Base-by-base conservation (phyloP, 2,113 vertebrate species). In the Petromus typicus region DNA sequence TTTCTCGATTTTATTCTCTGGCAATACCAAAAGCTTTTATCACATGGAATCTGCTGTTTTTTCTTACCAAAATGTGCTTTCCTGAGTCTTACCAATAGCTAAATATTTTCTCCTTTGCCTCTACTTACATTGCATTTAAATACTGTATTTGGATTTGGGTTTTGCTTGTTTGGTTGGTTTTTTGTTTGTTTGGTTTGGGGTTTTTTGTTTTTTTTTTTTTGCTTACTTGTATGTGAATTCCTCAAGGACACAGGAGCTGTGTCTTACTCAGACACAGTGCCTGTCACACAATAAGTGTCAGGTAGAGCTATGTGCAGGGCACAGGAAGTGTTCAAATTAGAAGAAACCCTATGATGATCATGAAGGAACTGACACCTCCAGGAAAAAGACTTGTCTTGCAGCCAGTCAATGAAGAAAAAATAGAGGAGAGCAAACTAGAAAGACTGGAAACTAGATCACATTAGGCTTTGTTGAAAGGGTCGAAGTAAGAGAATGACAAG, bases 401-500 rank as follows among this genome's bases (percentile, higher is more conserved):
- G 37, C 61, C 75, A 27, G 13, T 61, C 69, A 91, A 80, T 40
- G 16, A 73, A 1, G 13, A 16, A 32, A 22, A 83, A 59, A 30
- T 43, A 61, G 13, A 89, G 22, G 17, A 95, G 23, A 71, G 22
- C 12, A 86, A 75, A 48, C 22, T 56, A 56, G 57, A 89, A 85
- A 91, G 69, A 63, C 34, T 59, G 16, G 25, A 76, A 51, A 82
- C 40, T 37, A 66, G 40, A 78, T 86, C 40, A n/a, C 8, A 9
- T 30, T 54, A 76, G 40, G 66, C 45, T 25, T 61, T 85, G 18
- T 37, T 92, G 51, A 56, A 82, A 89, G 40, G 34, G 76, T 95
- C 92, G 83, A 92, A 63, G 61, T 23, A 94, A 73, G 32, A 76
- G 11, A 84, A 86, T 83, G 61, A 80, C 43, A 78, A 84, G 66